phyloP scores from a whole-genome alignment of 1,140 invertebrate genomes.

The honey bee (Apis mellifera) region Amel_HAv3.1 CM009931.2:22426501-22427000 shows the following conservation, averaged over 20 bases:
- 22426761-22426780: conserved; percentile 16
- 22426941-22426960: conserved; percentile 54
- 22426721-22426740: conserved; percentile 1
- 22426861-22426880: not conserved
- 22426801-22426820: not conserved
- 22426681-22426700: conserved; percentile 13
- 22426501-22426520: too few species aligned
- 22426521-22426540: not conserved
- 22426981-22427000: conserved; percentile 66
- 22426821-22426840: not conserved
- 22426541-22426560: not conserved
- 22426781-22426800: not conserved
- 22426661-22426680: conserved; percentile 20
- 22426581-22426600: not conserved
- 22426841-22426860: not conserved
- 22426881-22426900: not conserved
- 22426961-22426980: conserved; percentile 64
- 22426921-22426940: conserved; percentile 57
- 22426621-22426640: not conserved
- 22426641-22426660: conserved; percentile 1
- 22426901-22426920: not conserved
- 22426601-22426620: not conserved
- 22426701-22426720: conserved; percentile 5
- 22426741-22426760: conserved; percentile 35
- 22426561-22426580: not conserved